Evolutionary conservation across 2,888 invertebrate species (phyloP).

Genomic region (Acrobasis consociella): DNA sequence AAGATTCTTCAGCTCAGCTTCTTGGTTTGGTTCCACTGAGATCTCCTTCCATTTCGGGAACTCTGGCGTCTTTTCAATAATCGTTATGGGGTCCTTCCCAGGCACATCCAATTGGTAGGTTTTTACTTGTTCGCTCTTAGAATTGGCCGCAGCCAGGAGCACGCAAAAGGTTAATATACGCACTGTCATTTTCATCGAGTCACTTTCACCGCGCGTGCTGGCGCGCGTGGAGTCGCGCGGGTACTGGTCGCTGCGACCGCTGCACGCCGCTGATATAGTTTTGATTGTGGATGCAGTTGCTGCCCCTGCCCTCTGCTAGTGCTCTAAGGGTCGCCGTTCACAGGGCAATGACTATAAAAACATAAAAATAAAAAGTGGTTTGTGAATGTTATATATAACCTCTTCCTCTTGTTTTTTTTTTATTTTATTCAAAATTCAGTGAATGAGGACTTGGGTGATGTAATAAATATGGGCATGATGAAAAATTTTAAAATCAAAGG

Average conservation of each 20-base stretch:
- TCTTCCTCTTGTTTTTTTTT: no score
- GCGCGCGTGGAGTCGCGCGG: slow-evolving; percentile 63
- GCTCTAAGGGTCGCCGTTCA: slow-evolving; percentile 55
- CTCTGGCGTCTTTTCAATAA: slow-evolving; percentile 74
- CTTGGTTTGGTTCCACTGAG: slow-evolving; percentile 40
- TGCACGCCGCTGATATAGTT: slow-evolving; percentile 74
- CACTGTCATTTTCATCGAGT: slow-evolving; percentile 74
- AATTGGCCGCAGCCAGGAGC: slow-evolving; percentile 53
- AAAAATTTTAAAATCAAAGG: no score
- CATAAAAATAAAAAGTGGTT: no score
- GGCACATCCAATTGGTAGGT: slow-evolving; percentile 82
- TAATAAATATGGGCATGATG: no score
- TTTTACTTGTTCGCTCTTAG: slow-evolving; percentile 66
- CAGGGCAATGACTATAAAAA: background rate
- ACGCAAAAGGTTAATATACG: slow-evolving; percentile 56
- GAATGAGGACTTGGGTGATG: no score
- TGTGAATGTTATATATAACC: no score
- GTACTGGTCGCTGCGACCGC: slow-evolving; percentile 68
- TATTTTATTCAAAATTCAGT: no score
- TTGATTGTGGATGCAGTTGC: slow-evolving; percentile 73
- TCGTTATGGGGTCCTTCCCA: slow-evolving; percentile 81
- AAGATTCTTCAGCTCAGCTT: slow-evolving; percentile 65
- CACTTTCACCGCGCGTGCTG: slow-evolving; percentile 73
- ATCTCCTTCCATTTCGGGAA: slow-evolving; percentile 48
- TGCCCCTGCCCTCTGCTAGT: slow-evolving; percentile 63